A percentile compares a stretch with the other conserved stretches of the same genome.
Evolutionary conservation across 2,797 vertebrate species (phyloP).

Genomic region (Coregonus suidteri): DNA sequence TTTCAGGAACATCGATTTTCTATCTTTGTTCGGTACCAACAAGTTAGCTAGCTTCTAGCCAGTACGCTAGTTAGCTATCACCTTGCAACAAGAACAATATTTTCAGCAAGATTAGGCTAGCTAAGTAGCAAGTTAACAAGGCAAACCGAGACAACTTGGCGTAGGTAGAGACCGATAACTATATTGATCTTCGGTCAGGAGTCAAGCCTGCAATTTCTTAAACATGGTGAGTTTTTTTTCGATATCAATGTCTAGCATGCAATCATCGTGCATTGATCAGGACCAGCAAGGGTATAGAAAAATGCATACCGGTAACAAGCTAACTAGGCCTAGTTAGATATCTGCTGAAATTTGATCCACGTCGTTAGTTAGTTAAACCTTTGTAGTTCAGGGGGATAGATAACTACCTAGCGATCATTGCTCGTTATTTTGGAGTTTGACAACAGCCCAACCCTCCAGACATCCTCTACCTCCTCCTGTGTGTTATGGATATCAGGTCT

Average conservation of each 20-base stretch:
- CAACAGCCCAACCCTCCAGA: too few relatives aligned
- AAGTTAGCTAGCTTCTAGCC: conserved; percentile 61
- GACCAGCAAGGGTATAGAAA: too few relatives aligned
- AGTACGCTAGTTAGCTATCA: conserved; percentile 6
- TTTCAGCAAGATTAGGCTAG: background rate
- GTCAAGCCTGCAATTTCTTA: conserved; percentile 46
- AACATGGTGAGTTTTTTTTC: conserved; percentile 61
- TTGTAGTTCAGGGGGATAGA: too few relatives aligned
- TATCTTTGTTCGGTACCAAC: conserved; percentile 41
- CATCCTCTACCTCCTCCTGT: background rate
- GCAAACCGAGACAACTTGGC: background rate
- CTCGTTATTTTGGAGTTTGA: too few relatives aligned
- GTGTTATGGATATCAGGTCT: background rate
- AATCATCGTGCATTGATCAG: too few relatives aligned
- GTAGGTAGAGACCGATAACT: background rate
- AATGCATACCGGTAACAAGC: too few relatives aligned
- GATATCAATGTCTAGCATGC: too few relatives aligned
- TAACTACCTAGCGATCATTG: too few relatives aligned
- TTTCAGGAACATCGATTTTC: conserved; percentile 33
- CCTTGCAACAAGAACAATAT: background rate
- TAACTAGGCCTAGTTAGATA: too few relatives aligned
- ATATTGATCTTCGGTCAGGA: background rate
- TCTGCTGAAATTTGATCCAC: too few relatives aligned
- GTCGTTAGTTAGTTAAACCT: too few relatives aligned
- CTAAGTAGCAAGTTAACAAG: background rate